These are phyloP conservation scores for Drosophila eohydei DNA, from an alignment of 2,888 invertebrate genomes.

Conservation along the genomic window DNA sequence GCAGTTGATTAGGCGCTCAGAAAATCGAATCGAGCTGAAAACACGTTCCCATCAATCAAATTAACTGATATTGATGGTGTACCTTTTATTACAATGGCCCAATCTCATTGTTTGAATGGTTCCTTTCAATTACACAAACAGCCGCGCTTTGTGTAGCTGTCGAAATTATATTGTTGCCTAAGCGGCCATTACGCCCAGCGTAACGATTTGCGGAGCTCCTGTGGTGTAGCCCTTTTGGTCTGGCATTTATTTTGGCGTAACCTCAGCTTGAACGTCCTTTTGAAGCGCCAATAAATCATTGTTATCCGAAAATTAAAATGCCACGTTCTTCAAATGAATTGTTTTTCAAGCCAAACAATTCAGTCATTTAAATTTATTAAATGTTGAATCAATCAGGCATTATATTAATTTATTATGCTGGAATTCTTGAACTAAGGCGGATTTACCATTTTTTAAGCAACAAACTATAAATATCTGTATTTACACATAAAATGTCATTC, in stretches of 20 bases:
- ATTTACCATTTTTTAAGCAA: not conserved
- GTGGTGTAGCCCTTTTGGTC: conserved; percentile 34
- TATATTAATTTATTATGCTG: too few relatives aligned
- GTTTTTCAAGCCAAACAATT: not conserved
- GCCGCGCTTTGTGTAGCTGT: conserved; percentile 18
- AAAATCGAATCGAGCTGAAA: conserved; percentile 31
- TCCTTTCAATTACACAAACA: conserved; percentile 44
- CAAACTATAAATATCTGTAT: conserved; percentile 6
- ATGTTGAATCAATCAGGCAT: not conserved
- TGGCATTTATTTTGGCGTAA: conserved; percentile 64
- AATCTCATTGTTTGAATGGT: conserved; percentile 33
- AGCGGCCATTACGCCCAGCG: conserved; percentile 23
- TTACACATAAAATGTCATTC: conserved; percentile 34
- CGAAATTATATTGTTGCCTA: conserved; percentile 34
- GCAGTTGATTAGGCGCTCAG: conserved; percentile 54
- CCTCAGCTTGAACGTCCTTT: conserved; percentile 2
- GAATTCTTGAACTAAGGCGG: not conserved
- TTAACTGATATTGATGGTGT: conserved; percentile 80
- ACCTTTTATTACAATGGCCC: conserved; percentile 37
- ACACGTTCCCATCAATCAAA: conserved; percentile 72
- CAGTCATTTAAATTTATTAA: not conserved
- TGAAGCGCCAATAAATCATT: conserved; percentile 9
- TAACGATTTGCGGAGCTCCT: conserved; percentile 5
- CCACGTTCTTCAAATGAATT: not conserved
- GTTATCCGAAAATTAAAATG: not conserved